These are phyloP conservation scores for Lamprotornis superbus DNA, from an alignment of 2,113 vertebrate genomes.

Conservation along the genomic window DNA sequence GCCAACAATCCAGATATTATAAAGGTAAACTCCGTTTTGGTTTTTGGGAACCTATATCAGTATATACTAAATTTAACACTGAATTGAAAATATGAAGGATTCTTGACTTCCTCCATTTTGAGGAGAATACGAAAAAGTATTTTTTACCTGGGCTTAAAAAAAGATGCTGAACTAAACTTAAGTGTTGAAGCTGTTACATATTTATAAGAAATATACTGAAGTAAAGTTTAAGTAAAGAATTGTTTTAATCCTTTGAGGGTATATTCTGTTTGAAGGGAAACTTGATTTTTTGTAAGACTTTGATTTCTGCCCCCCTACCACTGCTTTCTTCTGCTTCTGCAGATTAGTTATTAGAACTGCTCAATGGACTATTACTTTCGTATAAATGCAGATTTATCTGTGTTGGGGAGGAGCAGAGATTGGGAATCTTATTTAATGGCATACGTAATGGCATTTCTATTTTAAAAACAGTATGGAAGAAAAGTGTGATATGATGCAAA, in stretches of 20 bases:
- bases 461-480: not conserved
- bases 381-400: not conserved
- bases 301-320: not conserved
- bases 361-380: not conserved
- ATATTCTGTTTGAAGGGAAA: not conserved
- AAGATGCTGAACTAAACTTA: not conserved
- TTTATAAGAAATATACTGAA: not conserved
- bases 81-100: not conserved
- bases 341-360: not conserved
- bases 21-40: constrained; percentile 76
- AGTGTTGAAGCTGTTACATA: not conserved
- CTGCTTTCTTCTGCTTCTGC: not conserved
- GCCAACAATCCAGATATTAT: constrained; percentile 93
- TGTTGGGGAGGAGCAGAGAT: not conserved
- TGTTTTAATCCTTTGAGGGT: not conserved
- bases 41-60: not conserved
- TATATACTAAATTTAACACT: not conserved
- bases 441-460: not conserved
- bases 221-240: not conserved
- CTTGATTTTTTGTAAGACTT: not conserved
- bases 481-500: not conserved
- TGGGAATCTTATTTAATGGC: not conserved
- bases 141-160: not conserved
- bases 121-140: not conserved
- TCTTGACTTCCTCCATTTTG: not conserved